Evolutionary conservation across 2,113 vertebrate genomes (phyloP), one percentile per base, ranked within the genome.

Genomic region (Alethe castanea): DNA sequence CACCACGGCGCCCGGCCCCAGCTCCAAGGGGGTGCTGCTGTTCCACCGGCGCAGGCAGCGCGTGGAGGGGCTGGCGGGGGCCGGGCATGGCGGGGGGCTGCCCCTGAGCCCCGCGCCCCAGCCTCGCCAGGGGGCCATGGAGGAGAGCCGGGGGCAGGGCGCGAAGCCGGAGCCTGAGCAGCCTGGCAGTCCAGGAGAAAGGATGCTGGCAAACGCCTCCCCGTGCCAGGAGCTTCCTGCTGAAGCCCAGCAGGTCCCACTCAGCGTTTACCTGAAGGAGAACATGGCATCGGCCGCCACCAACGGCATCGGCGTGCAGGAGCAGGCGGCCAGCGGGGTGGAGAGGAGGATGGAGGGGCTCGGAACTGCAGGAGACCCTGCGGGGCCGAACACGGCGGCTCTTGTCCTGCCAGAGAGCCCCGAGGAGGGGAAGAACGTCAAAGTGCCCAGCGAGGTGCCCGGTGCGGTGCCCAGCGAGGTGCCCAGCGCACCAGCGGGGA

Each of bases 21-120:
- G 97, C 95, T 99, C 99, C 81, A 98, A 98, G 61, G 99, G 99
- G 0, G 99, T 99, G 35, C 98, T 99, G 96, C 98, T 99, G 81
- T 99, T 99, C 97, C 98, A 99, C 96, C 97, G 99, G 31, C 99
- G 99, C 89, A 98, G 98, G 96, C 98, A 99, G 94, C 98, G 99
- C 16, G 98, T 99, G 7, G 99, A 98, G 12, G 98, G 98, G 71
- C 99, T 99, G 59, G 97, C 98, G 1, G 84, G 65, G 53, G 67
- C 73, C 0, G 65, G 81, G 56, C 61, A 96, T 85, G 96, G 81
- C 14, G 14, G 60, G 56, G 81, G 11, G 47, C 60, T 31, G 73
- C 65, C n/a, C 0, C 72, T 96, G 92, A 96, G 57, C 84, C 90
- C 90, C 61, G 12, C 52, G 44, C 59, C 95, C 91, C 57, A 2